A percentile compares a stretch with the other conserved stretches of the same genome.
phyloP scores from a whole-genome alignment of 2,113 vertebrate species.

The Clarias batrachus region DNA sequence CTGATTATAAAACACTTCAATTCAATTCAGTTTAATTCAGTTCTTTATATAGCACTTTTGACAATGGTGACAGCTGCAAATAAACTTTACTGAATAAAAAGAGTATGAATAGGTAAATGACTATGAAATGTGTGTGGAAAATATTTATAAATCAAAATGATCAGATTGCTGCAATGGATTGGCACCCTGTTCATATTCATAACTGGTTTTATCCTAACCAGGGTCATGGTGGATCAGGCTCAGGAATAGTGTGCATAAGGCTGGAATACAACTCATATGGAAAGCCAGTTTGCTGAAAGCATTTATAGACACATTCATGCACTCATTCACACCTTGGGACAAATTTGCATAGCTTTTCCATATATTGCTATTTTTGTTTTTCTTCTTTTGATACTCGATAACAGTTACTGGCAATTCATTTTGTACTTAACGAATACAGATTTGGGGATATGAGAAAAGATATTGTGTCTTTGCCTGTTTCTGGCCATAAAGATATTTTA shows the following conservation, averaged over 20 bases:
- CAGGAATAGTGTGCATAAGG: not conserved
- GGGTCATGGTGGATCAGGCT: not conserved
- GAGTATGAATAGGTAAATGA: too few relatives aligned
- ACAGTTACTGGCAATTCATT: not conserved
- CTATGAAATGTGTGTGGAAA: too few relatives aligned
- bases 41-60: not conserved
- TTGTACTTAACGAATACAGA: not conserved
- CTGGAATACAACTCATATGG: not conserved
- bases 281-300: not conserved
- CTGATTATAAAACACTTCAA: not conserved
- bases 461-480: not conserved
- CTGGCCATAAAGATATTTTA: not conserved
- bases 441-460: not conserved
- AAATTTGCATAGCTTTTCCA: not conserved
- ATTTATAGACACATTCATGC: not conserved
- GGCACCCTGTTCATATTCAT: not conserved
- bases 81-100: too few relatives aligned
- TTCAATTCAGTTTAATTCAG: not conserved
- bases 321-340: not conserved
- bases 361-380: too few relatives aligned
- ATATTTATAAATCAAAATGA: too few relatives aligned
- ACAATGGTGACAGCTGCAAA: too few relatives aligned
- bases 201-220: not conserved
- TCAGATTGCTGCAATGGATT: too few relatives aligned
- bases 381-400: not conserved